Percentiles rank a stretch among this genome's conserved stretches.
phyloP scores from a whole-genome alignment of 2,888 invertebrate species.

The Tenthredo notha region DNA sequence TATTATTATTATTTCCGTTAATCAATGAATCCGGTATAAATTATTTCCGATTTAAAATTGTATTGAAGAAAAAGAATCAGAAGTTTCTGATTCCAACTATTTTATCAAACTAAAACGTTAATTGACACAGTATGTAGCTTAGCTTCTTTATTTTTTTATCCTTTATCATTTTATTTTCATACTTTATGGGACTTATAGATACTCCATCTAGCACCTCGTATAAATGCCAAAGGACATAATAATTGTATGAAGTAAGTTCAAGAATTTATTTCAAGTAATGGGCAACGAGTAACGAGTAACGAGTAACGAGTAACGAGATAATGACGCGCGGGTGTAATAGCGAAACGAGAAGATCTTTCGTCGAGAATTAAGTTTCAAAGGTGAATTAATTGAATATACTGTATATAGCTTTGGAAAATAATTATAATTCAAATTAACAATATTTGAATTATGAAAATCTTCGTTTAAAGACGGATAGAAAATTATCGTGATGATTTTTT shows the following conservation, averaged over 20 bases:
- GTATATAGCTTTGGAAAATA: neutral
- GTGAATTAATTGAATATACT: too few species aligned
- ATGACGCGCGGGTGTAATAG: neutral
- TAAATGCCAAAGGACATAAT: neutral
- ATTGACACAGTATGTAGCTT: too few species aligned
- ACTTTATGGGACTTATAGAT: neutral
- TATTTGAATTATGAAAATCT: too few species aligned
- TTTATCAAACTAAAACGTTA: too few species aligned
- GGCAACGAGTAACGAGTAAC: neutral
- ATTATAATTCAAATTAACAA: neutral
- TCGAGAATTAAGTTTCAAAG: neutral
- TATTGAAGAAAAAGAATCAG: too few species aligned
- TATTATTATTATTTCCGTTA: too few species aligned
- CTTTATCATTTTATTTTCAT: neutral
- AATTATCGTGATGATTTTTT: too few species aligned
- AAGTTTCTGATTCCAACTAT: too few species aligned
- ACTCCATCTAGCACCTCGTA: neutral
- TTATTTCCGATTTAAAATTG: too few species aligned
- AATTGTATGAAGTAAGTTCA: neutral
- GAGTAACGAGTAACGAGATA: conserved; percentile 1
- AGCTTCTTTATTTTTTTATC: neutral
- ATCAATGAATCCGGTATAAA: too few species aligned
- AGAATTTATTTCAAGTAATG: neutral
- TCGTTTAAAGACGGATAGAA: too few species aligned
- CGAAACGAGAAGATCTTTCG: neutral